Evolutionary conservation across 2,888 invertebrate species (phyloP).

Genomic region (Drosophila phalerata): DNA sequence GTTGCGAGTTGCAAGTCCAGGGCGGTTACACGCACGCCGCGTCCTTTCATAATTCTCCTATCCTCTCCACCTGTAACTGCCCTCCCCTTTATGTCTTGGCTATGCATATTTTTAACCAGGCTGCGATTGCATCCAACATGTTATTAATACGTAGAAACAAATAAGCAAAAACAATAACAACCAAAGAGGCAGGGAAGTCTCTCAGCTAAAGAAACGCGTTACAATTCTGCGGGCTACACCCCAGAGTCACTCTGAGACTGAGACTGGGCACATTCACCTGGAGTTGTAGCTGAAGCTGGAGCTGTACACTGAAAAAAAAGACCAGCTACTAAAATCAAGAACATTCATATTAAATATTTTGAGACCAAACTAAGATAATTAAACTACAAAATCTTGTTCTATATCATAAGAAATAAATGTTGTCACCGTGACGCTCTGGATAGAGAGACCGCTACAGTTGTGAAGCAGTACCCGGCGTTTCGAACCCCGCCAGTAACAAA

Average conservation of each 20-base stretch:
- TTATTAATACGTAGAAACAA: constrained; percentile 82
- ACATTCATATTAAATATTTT: too few relatives aligned
- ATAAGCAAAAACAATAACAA: constrained; percentile 82
- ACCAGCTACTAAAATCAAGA: too few relatives aligned
- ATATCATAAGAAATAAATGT: too few relatives aligned
- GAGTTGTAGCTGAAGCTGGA: constrained; percentile 46
- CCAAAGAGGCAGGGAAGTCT: background rate
- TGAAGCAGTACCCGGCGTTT: too few relatives aligned
- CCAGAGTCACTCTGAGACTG: constrained; percentile 45
- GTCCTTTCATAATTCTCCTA: constrained; percentile 71
- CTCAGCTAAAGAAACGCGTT: constrained; percentile 67
- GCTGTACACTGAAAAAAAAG: too few relatives aligned
- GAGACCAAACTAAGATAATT: too few relatives aligned
- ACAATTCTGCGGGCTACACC: constrained; percentile 81
- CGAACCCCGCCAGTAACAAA: too few relatives aligned
- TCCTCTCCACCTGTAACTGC: background rate
- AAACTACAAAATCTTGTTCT: too few relatives aligned
- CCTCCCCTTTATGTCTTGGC: background rate
- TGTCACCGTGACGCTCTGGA: too few relatives aligned
- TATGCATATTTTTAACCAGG: constrained; percentile 79
- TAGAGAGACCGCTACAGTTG: too few relatives aligned
- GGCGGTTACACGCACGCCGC: constrained; percentile 74
- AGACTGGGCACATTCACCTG: constrained; percentile 77
- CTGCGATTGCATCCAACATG: constrained; percentile 78
- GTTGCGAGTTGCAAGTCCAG: constrained; percentile 34